Percentiles rank a stretch among this genome's conserved stretches.
Conservation (phyloP, 2,888 invertebrate species). For the Nomada fucata region DNA sequence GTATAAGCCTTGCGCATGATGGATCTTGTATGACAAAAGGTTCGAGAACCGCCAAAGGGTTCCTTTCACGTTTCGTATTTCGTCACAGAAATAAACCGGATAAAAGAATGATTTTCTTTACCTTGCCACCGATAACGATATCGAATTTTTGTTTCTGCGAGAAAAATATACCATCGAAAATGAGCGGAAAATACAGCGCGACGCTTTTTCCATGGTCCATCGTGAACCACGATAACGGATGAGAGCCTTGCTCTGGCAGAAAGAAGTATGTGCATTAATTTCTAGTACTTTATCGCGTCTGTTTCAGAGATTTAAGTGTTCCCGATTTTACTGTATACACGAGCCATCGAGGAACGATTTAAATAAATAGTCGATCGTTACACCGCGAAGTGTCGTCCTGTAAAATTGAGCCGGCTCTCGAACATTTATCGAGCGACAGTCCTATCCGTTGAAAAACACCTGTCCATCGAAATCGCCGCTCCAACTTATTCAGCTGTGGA, state of each 20-base stretch:
- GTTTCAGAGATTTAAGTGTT: no score
- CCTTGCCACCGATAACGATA: slow-evolving; percentile 3
- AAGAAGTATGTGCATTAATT: no score
- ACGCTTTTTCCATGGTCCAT: neutral
- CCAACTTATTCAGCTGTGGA: slow-evolving; percentile 20
- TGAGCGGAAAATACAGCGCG: slow-evolving; percentile 11
- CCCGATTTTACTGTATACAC: no score
- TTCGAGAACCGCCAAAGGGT: slow-evolving; percentile 3
- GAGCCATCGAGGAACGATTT: no score
- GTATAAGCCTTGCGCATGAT: neutral
- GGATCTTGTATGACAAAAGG: neutral
- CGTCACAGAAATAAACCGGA: slow-evolving; percentile 5
- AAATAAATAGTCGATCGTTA: neutral
- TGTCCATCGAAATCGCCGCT: neutral
- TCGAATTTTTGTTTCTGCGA: slow-evolving; percentile 7
- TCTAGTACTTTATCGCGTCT: no score
- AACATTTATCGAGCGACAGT: slow-evolving; percentile 3
- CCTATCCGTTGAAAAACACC: neutral
- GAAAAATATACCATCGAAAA: slow-evolving; percentile 9
- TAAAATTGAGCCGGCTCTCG: slow-evolving; percentile 15
- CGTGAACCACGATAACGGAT: neutral
- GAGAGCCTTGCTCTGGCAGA: no score
- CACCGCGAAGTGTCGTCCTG: neutral
- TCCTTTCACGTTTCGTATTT: neutral
- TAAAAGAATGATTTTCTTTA: neutral